These are phyloP conservation scores for Hexactinellida sp. DNA, from an alignment of 37 sponge, comb jelly and placozoan species.

Conservation along the genomic window DNA sequence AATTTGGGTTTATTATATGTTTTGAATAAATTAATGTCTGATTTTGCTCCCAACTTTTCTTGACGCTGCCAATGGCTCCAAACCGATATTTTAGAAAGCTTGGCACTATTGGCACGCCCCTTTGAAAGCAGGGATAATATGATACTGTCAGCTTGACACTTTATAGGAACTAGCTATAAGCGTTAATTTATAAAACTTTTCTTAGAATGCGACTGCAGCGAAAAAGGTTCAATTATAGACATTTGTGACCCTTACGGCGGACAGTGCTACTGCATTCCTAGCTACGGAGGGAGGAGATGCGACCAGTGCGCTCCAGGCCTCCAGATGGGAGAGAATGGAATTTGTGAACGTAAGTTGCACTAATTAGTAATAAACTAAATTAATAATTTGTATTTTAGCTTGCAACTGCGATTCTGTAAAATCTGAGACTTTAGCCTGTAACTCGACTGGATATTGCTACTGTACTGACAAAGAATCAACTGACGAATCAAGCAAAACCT, in stretches of 20 bases:
- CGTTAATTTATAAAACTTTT: too few species aligned
- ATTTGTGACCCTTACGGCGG: not conserved
- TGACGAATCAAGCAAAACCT: not conserved
- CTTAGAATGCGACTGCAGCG: not conserved
- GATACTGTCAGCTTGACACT: too few species aligned
- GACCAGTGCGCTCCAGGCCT: not conserved
- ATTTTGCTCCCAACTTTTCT: too few species aligned
- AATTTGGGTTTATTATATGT: too few species aligned
- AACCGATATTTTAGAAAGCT: too few species aligned
- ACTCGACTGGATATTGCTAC: constrained; percentile 14
- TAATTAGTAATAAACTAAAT: too few species aligned
- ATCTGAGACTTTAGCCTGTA: not conserved
- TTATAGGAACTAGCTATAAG: too few species aligned
- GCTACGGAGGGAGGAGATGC: not conserved
- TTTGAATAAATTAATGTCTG: too few species aligned
- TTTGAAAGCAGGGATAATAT: too few species aligned
- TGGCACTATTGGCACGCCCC: too few species aligned
- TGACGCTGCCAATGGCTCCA: too few species aligned
- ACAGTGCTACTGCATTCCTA: not conserved
- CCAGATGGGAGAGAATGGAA: not conserved
- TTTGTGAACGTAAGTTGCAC: not conserved
- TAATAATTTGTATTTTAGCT: not conserved
- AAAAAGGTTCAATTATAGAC: not conserved
- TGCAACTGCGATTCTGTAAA: not conserved
- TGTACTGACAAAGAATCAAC: not conserved